Conservation (phyloP, 1,140 invertebrate genomes). For the Caenorhabditis remanei region DNA sequence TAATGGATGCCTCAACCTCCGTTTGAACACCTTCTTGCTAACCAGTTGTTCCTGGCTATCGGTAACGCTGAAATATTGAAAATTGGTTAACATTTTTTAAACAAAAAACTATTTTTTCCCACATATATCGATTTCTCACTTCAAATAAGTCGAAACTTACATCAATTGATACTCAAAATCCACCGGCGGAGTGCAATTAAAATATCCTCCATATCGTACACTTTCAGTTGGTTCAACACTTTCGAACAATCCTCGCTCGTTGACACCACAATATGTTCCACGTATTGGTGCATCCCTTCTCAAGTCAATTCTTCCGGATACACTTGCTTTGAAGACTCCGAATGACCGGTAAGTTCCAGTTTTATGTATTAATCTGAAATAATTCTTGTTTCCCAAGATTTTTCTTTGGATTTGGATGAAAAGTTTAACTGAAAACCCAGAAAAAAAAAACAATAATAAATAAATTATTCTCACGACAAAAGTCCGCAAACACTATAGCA, state of each 20-base stretch:
- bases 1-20: slow-evolving; percentile 37
- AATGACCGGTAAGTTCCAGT: slow-evolving; percentile 41
- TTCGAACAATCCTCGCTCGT: slow-evolving; percentile 51
- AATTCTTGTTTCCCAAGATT: too few species aligned
- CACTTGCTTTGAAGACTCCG: slow-evolving; percentile 50
- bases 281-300: slow-evolving; percentile 16
- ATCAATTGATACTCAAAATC: slow-evolving; percentile 48
- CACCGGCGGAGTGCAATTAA: slow-evolving; percentile 53
- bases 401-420: too few species aligned
- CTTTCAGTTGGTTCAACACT: slow-evolving; percentile 2
- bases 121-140: too few species aligned
- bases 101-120: too few species aligned
- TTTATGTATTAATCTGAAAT: slow-evolving; percentile 54
- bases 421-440: too few species aligned
- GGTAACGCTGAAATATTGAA: slow-evolving; percentile 2
- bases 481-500: too few species aligned
- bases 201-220: slow-evolving; percentile 54
- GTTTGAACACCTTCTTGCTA: background rate
- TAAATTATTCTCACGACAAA: too few species aligned
- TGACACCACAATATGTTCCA: slow-evolving; percentile 52
- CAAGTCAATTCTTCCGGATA: slow-evolving; percentile 46
- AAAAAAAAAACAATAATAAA: too few species aligned
- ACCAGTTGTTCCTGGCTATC: background rate
- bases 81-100: too few species aligned
- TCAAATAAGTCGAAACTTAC: background rate